Evolutionary conservation across 2,797 vertebrate genomes (phyloP), one percentile per base, ranked within the genome.

Genomic region (Diglossa cyanea): DNA sequence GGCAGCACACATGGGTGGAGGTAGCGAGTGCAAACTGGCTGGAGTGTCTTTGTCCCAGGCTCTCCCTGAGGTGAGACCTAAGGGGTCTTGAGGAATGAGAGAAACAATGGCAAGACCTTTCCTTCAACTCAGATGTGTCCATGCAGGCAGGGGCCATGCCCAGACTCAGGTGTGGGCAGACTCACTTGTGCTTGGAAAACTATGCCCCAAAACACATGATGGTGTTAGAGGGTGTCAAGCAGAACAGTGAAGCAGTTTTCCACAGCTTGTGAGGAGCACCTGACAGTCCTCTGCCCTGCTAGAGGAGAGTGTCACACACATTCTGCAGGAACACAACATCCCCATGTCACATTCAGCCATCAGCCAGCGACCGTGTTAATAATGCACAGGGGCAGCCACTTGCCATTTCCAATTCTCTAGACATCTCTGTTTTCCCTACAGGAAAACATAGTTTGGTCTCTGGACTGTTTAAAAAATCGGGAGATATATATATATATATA

Each of bases 101-200:
- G 33, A 47, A 78, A 28, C 44, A 40, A 48, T 14, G 19, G 7
- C 15, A 39, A 53, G 18, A 9, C 30, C n/a, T 33, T 88, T 30
- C 28, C n/a, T 57, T 60, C 33, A 80, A 21, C 7, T 50, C 16
- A 57, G 35, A 47, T 17, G 9, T 25, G 25, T 45, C 45, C 23
- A 3, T 1, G 0, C 0, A 0, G 17, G 71, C 35, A 33, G 35
- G 9, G 35, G 15, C 17, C 2, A 3, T 26, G 33, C 9, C 17
- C 17, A 73, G 51, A 20, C 3, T 13, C 5, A 0, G 7, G 21
- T 31, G 20, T 20, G 53, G 37, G 12, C 48, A 92, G 40, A 45
- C 17, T 37, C 62, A 33, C 0, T 0, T 44, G 48, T 63, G 9
- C 47, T 54, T 70, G 48, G 66, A 68, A n/a, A 68, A 8, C 40